Conservation (phyloP, 2,797 vertebrate species). For the Centropyge bicolor region DNA sequence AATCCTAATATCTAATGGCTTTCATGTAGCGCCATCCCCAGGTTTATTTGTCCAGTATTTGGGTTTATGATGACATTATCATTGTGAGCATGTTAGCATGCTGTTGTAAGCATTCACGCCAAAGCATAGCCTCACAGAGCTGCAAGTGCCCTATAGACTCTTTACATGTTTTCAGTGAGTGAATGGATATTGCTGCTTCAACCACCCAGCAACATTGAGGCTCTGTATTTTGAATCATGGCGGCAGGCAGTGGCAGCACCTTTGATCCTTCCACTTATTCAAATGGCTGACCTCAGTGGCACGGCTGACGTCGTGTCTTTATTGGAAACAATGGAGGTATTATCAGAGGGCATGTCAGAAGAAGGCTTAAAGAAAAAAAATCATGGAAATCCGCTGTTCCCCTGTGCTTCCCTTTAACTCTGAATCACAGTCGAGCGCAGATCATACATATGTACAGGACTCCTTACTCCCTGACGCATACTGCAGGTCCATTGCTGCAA, state of each 20-base stretch:
- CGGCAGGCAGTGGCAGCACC: neutral
- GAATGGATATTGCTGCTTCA: neutral
- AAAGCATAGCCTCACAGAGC: neutral
- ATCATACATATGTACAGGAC: slow-evolving; percentile 78
- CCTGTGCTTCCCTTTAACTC: slow-evolving; percentile 67
- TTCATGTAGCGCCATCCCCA: neutral
- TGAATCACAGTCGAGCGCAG: slow-evolving; percentile 72
- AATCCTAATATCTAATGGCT: neutral
- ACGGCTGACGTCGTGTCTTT: neutral
- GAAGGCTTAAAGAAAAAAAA: slow-evolving; percentile 62
- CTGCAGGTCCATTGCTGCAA: slow-evolving; percentile 68
- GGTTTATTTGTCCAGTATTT: neutral
- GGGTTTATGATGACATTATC: neutral
- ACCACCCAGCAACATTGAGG: neutral
- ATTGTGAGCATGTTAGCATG: neutral
- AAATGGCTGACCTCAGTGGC: neutral
- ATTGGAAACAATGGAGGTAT: slow-evolving; percentile 28
- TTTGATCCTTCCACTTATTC: neutral
- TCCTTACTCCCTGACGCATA: slow-evolving; percentile 54
- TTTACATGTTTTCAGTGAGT: too few relatives aligned
- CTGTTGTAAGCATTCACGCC: neutral
- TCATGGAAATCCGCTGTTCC: slow-evolving; percentile 60
- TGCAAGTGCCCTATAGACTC: neutral
- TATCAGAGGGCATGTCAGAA: slow-evolving; percentile 66
- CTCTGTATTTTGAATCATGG: neutral